Evolutionary conservation across 2,797 vertebrate species (phyloP).

Genomic region (Ceryle rudis): DNA sequence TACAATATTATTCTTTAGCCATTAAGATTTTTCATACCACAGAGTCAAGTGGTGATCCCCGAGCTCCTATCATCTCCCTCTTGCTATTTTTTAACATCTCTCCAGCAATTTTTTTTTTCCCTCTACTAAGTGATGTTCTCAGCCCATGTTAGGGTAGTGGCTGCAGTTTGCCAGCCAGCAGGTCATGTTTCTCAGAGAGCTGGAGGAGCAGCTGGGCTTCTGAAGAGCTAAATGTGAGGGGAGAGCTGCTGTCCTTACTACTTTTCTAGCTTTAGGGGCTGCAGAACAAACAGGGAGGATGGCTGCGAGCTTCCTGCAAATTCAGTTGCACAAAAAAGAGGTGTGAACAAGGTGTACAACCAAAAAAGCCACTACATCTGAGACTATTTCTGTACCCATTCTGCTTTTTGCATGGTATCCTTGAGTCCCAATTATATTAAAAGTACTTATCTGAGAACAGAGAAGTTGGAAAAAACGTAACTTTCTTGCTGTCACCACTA

Average conservation of each 20-base stretch:
- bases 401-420: neutral
- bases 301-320: neutral
- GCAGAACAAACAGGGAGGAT: neutral
- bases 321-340: neutral
- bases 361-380: neutral
- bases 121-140: neutral
- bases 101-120: neutral
- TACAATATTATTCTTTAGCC: neutral
- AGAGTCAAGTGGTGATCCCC: neutral
- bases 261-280: neutral
- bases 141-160: fast-evolving
- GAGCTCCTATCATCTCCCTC: neutral
- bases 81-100: neutral
- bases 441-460: neutral
- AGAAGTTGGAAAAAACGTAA: neutral
- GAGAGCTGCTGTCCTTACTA: fast-evolving
- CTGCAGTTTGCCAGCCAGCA: neutral
- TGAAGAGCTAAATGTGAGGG: neutral
- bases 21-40: neutral
- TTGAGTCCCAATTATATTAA: neutral
- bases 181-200: neutral
- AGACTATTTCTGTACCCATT: neutral
- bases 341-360: neutral
- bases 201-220: neutral
- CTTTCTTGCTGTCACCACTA: neutral